These are phyloP conservation scores for Corydoras maculifer DNA, from an alignment of 2,113 vertebrate genomes.

Conservation along the genomic window DNA sequence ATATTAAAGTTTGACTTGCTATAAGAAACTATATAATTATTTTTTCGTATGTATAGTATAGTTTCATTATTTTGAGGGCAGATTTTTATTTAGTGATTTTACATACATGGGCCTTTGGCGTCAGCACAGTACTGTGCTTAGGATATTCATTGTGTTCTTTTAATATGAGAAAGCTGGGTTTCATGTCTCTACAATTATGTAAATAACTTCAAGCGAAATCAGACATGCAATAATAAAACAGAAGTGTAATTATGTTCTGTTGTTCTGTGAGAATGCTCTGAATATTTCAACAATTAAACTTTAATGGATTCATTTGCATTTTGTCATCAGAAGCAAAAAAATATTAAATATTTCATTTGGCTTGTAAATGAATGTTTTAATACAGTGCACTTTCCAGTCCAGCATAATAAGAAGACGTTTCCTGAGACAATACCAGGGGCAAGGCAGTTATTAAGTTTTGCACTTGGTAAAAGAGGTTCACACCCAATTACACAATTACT, in stretches of 20 bases:
- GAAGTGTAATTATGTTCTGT: slow-evolving; percentile 48
- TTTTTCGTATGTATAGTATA: too few species aligned
- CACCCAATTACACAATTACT: background rate
- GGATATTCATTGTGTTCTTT: background rate
- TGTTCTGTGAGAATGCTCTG: slow-evolving; percentile 28
- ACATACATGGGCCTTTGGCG: too few species aligned
- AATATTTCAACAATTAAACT: slow-evolving; percentile 41
- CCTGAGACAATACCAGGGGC: slow-evolving; percentile 14
- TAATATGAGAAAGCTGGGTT: background rate
- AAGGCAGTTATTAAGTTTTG: slow-evolving; percentile 15
- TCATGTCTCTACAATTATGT: slow-evolving; percentile 23
- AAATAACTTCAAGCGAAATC: slow-evolving; percentile 33
- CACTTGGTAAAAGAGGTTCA: slow-evolving; percentile 14
- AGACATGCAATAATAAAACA: slow-evolving; percentile 37
- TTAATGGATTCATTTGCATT: slow-evolving; percentile 44
- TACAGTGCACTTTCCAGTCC: slow-evolving; percentile 16
- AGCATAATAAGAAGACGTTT: slow-evolving; percentile 13
- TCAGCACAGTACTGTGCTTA: background rate
- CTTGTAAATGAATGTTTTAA: slow-evolving; percentile 34
- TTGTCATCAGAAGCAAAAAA: slow-evolving; percentile 36
- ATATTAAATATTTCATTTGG: slow-evolving; percentile 42
- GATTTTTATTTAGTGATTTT: too few species aligned
- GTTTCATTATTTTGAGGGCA: too few species aligned
- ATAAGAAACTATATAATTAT: too few species aligned
- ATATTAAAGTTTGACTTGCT: too few species aligned